Evolutionary conservation across 2,888 invertebrate species (phyloP), one percentile per base, ranked within the genome.

Genomic region (Leptinotarsa tumamoca): DNA sequence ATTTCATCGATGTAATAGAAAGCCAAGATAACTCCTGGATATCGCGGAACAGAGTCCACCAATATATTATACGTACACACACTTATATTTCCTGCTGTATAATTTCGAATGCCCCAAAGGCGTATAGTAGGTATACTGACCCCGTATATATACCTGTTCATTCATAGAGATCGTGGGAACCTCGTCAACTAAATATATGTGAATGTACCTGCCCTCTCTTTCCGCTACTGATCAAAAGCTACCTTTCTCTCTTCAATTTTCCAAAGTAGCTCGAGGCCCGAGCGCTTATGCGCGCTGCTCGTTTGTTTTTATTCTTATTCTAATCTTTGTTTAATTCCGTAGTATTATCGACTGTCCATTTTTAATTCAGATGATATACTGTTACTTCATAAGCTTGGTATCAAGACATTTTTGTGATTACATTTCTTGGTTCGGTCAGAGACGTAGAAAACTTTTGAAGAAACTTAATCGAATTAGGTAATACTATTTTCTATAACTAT

Each of bases 101-200:
- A 82, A 82, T 83, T 82, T 83, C 80, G 83, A 80, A 82, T 82
- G 80, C 82, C 85, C 83, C 72, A 72, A 76, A 80, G 85, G 82
- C 83, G 82, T 83, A 83, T 86, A 86, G 85, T 83, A 61, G 43
- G 43, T 58, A 87, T 87, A 87, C 87, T 87, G 86, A 87, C 87
- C 87, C 87, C 87, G 84, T 86, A 81, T 85, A 85, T 83, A 85
- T 85, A 86, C 85, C 86, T 85, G 85, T 87, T 87, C 87, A 85
- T 87, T 87, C 87, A 87, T 87, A 87, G 86, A 84, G 84, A 87
- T 86, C 87, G 87, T 87, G 87, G 87, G 87, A 87, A 87, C 76
- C 67, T 67, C 74, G 75, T 76, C 78, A 76, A 82, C 81, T 79
- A 79, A 80, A 79, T 75, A 79, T 78, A 79, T 78, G 80, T 78